Percentiles rank a stretch among this genome's conserved stretches.
Conservation (phyloP, 2,113 vertebrate species). For the Isichthys henryi region DNA sequence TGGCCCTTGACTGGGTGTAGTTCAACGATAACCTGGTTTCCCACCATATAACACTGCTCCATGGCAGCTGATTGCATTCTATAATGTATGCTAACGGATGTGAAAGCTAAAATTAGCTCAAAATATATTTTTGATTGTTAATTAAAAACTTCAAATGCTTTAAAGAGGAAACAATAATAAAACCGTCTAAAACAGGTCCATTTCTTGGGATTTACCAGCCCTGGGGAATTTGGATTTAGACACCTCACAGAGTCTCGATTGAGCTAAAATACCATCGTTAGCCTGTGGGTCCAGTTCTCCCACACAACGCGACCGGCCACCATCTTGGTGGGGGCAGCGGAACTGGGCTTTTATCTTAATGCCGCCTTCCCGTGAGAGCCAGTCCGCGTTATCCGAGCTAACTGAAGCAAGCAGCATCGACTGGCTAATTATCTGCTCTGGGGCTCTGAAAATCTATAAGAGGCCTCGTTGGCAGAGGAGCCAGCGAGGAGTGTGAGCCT, state of each 20-base stretch:
- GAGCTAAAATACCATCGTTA: not conserved
- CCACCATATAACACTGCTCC: not conserved
- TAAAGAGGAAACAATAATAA: not conserved
- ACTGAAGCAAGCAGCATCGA: slow-evolving; percentile 30
- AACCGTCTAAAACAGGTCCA: not conserved
- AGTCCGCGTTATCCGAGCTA: slow-evolving; percentile 19
- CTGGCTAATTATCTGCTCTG: slow-evolving; percentile 23
- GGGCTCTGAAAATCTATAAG: slow-evolving; percentile 20
- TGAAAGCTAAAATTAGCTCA: not conserved
- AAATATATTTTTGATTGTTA: not conserved
- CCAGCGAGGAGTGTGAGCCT: not conserved
- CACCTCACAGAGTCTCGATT: not conserved
- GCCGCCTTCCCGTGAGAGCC: slow-evolving; percentile 14
- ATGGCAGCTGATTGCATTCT: not conserved
- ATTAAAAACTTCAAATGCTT: not conserved
- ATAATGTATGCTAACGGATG: not conserved
- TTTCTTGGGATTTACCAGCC: not conserved
- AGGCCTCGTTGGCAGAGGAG: not conserved
- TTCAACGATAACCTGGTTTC: not conserved
- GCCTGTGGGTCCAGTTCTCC: not conserved
- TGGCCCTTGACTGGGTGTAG: not conserved
- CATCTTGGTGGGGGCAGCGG: not conserved
- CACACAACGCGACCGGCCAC: not conserved
- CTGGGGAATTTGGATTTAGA: not conserved
- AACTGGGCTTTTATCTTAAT: not conserved